These are phyloP conservation scores for Phycodurus eques DNA, from an alignment of 2,113 vertebrate genomes.

Conservation along the genomic window DNA sequence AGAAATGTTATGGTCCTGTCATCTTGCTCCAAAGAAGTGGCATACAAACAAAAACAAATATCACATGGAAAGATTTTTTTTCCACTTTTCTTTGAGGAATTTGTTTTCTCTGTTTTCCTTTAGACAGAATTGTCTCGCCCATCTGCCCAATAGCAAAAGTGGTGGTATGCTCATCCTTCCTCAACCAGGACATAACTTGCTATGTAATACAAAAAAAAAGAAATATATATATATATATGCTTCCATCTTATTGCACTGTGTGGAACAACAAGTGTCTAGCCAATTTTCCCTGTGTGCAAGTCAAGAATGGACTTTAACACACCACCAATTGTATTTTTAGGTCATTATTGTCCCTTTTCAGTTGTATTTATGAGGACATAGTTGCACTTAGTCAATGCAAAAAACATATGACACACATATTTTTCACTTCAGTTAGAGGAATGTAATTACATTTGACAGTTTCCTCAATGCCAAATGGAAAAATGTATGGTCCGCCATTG, in stretches of 20 bases:
- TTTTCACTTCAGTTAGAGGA: neutral
- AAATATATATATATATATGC: neutral
- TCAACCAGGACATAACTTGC: neutral
- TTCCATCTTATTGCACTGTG: neutral
- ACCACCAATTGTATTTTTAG: neutral
- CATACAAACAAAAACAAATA: too few relatives aligned
- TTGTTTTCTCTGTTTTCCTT: too few relatives aligned
- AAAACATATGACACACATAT: neutral
- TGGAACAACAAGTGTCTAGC: slow-evolving; percentile 5
- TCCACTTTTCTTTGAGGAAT: too few relatives aligned
- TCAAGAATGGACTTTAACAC: neutral
- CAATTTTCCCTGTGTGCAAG: too few relatives aligned
- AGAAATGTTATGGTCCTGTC: too few relatives aligned
- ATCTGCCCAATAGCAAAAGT: too few relatives aligned
- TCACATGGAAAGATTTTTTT: too few relatives aligned
- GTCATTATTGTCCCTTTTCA: neutral
- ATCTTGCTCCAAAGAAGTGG: too few relatives aligned
- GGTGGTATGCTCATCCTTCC: too few relatives aligned
- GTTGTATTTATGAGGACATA: neutral
- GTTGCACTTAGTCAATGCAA: neutral
- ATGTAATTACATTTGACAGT: neutral
- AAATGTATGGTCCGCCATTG: too few relatives aligned
- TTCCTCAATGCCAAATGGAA: neutral
- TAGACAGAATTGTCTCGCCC: too few relatives aligned
- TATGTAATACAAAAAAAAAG: neutral